These are phyloP conservation scores for Artibeus lituratus DNA, from an alignment of 2,797 vertebrate species.

Conservation along the genomic window DNA sequence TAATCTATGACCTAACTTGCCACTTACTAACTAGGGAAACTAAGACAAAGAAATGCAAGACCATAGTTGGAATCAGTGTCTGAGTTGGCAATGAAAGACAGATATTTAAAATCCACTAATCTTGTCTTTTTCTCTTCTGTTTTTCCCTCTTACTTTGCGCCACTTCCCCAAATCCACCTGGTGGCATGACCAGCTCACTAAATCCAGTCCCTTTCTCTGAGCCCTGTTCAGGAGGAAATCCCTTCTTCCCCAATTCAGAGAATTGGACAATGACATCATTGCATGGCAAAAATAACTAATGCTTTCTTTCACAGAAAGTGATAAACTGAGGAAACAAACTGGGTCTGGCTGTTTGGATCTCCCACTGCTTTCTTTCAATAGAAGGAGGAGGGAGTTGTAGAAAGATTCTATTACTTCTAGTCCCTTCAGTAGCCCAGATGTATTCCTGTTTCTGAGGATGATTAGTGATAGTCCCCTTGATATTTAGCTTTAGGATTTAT, in stretches of 20 bases:
- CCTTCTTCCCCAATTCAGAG: neutral
- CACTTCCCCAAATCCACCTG: neutral
- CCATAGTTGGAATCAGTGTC: neutral
- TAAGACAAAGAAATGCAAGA: neutral
- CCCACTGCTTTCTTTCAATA: neutral
- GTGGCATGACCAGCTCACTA: neutral
- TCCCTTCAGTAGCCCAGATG: conserved; percentile 1
- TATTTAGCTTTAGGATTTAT: conserved; percentile 24
- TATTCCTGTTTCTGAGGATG: conserved; percentile 15
- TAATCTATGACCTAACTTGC: neutral
- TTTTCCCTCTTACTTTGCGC: neutral
- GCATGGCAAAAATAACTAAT: neutral
- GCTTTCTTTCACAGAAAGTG: conserved; percentile 3
- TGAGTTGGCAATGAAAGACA: neutral
- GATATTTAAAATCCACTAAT: neutral
- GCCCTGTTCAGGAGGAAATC: neutral
- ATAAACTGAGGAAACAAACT: neutral
- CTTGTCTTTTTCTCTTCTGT: neutral
- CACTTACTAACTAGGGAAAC: neutral
- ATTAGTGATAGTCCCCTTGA: conserved; percentile 26
- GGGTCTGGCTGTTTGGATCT: neutral
- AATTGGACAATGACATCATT: neutral
- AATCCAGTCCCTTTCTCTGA: neutral
- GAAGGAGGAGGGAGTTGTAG: neutral
- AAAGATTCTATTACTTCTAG: neutral